phyloP scores from a whole-genome alignment of 2,888 invertebrate species.

The Rhabditoides inermis region DNA sequence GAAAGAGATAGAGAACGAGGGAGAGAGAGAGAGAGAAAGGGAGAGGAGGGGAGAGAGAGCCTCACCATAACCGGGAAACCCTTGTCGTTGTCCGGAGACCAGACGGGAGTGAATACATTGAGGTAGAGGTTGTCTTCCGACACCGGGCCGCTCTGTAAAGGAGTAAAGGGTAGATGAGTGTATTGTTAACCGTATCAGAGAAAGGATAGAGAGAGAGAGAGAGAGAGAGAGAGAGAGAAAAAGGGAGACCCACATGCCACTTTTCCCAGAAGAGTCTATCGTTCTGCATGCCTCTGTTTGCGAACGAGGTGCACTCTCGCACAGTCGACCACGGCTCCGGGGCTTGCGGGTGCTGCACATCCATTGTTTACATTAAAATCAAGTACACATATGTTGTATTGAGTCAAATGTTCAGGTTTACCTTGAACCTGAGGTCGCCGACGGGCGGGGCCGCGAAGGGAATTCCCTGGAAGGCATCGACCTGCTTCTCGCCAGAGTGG shows the following conservation, averaged over 20 bases:
- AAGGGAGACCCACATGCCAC: no score
- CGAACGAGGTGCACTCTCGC: constrained; percentile 24
- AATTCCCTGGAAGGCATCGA: constrained; percentile 30
- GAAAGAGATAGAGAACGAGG: no score
- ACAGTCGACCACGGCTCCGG: constrained; percentile 16
- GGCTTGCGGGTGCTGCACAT: constrained; percentile 29
- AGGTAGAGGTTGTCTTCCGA: constrained; percentile 27
- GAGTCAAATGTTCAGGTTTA: neutral
- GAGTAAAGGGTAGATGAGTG: neutral
- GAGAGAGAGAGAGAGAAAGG: no score
- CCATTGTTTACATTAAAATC: no score
- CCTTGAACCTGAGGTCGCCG: constrained; percentile 25
- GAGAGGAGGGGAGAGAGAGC: no score
- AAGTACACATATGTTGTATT: no score
- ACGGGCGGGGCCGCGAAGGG: constrained; percentile 26
- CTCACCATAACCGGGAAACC: constrained; percentile 32
- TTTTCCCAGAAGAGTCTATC: constrained; percentile 12
- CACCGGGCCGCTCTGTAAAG: constrained; percentile 8
- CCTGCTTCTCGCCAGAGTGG: neutral
- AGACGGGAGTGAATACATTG: constrained; percentile 25
- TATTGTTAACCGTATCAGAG: no score
- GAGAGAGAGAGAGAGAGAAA: no score
- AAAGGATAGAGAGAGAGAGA: no score
- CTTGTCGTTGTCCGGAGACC: constrained; percentile 2
- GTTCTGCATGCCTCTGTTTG: constrained; percentile 21